phyloP scores from a whole-genome alignment of 64 coral and sea anemone species.

The Actinia tenebrosa region DNA sequence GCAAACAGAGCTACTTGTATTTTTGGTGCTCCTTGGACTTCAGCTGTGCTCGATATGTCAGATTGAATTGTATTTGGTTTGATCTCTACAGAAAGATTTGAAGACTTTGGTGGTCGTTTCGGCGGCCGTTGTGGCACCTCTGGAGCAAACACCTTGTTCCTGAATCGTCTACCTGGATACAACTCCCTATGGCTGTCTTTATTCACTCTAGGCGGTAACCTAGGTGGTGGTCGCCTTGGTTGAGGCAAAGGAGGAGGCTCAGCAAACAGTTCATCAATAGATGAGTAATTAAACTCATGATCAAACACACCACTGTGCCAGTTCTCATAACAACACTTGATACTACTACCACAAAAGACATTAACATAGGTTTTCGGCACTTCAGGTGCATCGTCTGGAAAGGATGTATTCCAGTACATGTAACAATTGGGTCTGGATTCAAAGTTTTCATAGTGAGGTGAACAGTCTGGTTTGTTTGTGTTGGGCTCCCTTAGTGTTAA shows the following conservation, averaged over 20 bases:
- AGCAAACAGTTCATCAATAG: not conserved
- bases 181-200: not conserved
- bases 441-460: not conserved
- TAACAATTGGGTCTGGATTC: not conserved
- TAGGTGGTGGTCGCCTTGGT: slow-evolving; percentile 19
- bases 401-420: not conserved
- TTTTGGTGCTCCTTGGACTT: not conserved
- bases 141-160: not conserved
- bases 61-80: not conserved
- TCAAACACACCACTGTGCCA: slow-evolving; percentile 11
- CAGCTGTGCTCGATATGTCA: not conserved
- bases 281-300: not conserved
- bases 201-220: slow-evolving; percentile 6
- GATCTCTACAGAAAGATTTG: not conserved
- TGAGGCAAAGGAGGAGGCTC: slow-evolving; percentile 9
- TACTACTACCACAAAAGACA: slow-evolving; percentile 38
- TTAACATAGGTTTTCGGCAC: slow-evolving; percentile 22
- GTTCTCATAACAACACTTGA: slow-evolving; percentile 62
- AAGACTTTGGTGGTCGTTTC: not conserved
- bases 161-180: not conserved
- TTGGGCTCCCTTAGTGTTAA: no score
- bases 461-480: no score
- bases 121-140: not conserved
- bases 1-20: slow-evolving; percentile 77
- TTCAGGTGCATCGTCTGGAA: slow-evolving; percentile 7